Conservation (phyloP, 2,888 invertebrate species). For the Caenorhabditis japonica region DNA sequence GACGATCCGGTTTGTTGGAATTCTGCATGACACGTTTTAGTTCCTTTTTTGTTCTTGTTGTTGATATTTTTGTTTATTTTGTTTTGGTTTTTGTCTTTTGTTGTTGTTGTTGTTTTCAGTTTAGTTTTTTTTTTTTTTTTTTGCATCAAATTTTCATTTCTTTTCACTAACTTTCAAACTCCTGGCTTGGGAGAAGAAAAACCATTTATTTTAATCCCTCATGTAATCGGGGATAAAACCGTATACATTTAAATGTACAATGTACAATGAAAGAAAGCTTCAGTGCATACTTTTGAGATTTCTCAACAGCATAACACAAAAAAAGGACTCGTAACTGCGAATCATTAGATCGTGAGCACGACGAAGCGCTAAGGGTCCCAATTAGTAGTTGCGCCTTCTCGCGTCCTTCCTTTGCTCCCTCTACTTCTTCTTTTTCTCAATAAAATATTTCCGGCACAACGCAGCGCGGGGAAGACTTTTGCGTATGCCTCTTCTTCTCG, state of each 20-base stretch:
- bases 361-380: slow-evolving; percentile 43
- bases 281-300: no score
- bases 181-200: neutral
- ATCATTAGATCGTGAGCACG: slow-evolving; percentile 25
- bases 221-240: no score
- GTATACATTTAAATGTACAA: no score
- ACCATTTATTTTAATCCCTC: neutral
- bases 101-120: neutral
- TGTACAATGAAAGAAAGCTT: no score
- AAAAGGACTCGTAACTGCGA: no score
- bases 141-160: neutral
- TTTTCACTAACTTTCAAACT: neutral
- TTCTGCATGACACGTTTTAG: slow-evolving; percentile 1
- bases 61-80: neutral
- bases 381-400: slow-evolving; percentile 28
- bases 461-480: slow-evolving; percentile 18
- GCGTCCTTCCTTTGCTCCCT: neutral
- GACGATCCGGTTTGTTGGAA: slow-evolving; percentile 67
- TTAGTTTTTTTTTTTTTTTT: slow-evolving; percentile 8
- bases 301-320: no score
- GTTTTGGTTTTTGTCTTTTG: no score
- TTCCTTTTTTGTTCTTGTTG: neutral
- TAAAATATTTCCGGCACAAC: slow-evolving; percentile 47
- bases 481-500: slow-evolving; percentile 10
- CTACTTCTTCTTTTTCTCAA: slow-evolving; percentile 20